Percentiles rank a stretch among this genome's conserved stretches.
phyloP scores from a whole-genome alignment of 2,113 vertebrate genomes.

The Pterocles gutturalis region DNA sequence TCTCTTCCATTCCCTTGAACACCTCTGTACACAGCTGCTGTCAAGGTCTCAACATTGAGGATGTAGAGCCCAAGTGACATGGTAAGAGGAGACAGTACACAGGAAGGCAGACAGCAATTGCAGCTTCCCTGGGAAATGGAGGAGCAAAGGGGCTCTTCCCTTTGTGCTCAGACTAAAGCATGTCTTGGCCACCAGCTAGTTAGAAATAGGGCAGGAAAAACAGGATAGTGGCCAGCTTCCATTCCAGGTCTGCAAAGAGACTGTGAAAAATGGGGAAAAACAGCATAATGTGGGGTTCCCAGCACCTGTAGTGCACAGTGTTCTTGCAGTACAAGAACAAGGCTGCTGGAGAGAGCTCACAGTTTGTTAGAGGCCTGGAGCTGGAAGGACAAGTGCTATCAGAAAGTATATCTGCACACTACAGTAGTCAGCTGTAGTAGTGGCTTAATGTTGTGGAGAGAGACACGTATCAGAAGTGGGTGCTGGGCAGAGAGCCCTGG shows the following conservation, averaged over 20 bases:
- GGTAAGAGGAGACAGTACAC: background rate
- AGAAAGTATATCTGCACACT: background rate
- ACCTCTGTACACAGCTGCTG: background rate
- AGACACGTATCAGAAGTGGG: background rate
- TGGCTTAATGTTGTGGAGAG: background rate
- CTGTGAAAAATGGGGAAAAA: background rate
- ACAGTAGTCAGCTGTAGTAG: background rate
- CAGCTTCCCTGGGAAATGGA: background rate
- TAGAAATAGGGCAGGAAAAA: background rate
- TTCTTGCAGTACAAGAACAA: background rate
- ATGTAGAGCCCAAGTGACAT: background rate
- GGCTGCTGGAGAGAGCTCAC: constrained; percentile 49
- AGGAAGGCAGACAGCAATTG: background rate
- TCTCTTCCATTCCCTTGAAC: background rate
- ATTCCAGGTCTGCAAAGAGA: background rate
- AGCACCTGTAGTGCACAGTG: background rate
- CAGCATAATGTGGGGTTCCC: background rate
- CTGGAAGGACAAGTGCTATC: background rate
- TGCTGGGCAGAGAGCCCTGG: background rate
- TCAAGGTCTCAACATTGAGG: background rate
- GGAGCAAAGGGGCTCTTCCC: background rate
- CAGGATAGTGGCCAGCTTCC: background rate
- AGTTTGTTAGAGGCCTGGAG: background rate
- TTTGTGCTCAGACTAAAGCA: background rate
- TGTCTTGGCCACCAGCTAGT: background rate